phyloP scores from a whole-genome alignment of 2,888 invertebrate species.

The Lepidochrysops patricia region DNA sequence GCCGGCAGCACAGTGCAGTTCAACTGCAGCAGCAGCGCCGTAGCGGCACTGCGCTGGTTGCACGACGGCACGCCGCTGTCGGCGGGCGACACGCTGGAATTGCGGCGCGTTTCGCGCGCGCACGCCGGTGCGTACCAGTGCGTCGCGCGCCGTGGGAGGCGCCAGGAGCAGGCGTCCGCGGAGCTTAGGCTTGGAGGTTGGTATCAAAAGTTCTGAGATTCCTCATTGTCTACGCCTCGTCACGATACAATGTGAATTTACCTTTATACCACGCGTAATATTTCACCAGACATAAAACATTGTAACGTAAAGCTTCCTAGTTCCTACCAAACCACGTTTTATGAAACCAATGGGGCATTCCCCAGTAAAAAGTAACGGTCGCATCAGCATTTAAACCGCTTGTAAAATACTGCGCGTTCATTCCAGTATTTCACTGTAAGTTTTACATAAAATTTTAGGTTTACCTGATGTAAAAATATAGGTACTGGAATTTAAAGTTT shows the following conservation, averaged over 20 bases:
- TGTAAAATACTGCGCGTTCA: not conserved
- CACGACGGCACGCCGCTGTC: conserved; percentile 78
- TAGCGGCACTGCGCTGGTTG: conserved; percentile 76
- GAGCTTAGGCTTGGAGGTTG: conserved; percentile 85
- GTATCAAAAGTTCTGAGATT: too few relatives aligned
- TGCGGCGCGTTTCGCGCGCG: conserved; percentile 76
- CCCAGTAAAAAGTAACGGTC: not conserved
- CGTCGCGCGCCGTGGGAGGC: conserved; percentile 79
- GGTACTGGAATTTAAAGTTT: too few relatives aligned
- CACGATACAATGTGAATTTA: too few relatives aligned
- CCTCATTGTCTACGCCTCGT: too few relatives aligned
- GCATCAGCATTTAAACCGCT: not conserved
- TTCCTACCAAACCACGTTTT: not conserved
- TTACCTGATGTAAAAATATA: too few relatives aligned
- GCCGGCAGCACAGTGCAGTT: conserved; percentile 79
- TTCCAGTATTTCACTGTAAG: not conserved
- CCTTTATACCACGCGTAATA: not conserved
- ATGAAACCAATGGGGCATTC: not conserved
- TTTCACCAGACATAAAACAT: not conserved
- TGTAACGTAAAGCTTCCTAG: not conserved
- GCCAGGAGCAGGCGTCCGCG: conserved; percentile 82
- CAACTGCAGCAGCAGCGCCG: conserved; percentile 75
- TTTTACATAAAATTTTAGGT: not conserved
- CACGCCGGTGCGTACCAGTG: conserved; percentile 93
- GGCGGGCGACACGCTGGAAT: conserved; percentile 31